Conservation (phyloP, 1,140 invertebrate species). For the Paramacrobiotus metropolitanus region DNA sequence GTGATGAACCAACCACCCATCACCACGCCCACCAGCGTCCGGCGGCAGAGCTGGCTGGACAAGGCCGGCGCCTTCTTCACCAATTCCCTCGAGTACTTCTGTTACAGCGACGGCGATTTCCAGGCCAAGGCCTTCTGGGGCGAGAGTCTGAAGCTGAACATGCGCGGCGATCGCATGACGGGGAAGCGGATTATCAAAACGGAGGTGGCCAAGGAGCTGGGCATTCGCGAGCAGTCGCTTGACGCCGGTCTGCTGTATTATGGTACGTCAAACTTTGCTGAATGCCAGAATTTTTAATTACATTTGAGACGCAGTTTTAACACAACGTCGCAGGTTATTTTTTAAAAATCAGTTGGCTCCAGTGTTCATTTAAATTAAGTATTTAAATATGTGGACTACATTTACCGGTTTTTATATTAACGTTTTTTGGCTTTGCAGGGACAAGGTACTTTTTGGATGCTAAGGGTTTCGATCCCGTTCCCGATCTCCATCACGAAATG, state of each 20-base stretch:
- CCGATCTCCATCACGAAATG: not conserved
- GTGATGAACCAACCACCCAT: not conserved
- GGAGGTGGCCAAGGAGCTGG: not conserved
- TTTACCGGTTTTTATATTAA: not conserved
- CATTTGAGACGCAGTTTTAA: too few relatives aligned
- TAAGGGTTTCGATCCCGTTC: not conserved
- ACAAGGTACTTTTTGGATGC: not conserved
- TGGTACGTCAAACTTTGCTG: not conserved
- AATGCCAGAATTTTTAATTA: too few relatives aligned
- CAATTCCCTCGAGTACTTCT: not conserved
- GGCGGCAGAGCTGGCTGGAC: not conserved
- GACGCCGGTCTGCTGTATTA: not conserved
- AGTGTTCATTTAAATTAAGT: too few relatives aligned
- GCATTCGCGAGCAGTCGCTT: not conserved
- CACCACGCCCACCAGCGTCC: not conserved
- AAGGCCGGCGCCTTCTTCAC: constrained; percentile 2
- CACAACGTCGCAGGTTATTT: not conserved
- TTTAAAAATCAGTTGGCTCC: too few relatives aligned
- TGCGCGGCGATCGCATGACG: constrained; percentile 1
- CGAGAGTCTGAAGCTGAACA: not conserved
- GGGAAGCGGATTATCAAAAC: not conserved
- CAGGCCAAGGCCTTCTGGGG: not conserved
- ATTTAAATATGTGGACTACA: not conserved
- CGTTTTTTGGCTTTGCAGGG: not conserved
- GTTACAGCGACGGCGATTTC: not conserved